Base-by-base conservation (phyloP, 2,113 vertebrate species). In the Antennarius striatus region DNA sequence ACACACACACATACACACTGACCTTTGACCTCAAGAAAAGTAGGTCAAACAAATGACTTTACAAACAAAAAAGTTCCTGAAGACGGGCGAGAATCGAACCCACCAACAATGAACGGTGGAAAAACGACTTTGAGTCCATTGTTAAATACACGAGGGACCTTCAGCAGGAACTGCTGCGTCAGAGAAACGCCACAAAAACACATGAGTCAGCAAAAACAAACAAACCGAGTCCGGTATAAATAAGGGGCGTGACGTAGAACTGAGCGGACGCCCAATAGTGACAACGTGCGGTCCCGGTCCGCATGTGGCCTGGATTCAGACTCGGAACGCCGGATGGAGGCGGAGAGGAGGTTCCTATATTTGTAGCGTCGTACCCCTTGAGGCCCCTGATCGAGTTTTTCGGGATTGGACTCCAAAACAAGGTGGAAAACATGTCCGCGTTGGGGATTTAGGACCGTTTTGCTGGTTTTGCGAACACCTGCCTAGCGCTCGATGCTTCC, bases 351-450 rank as follows among this genome's bases (percentile, higher is more conserved):
- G 57, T 29, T 57, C 30, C 48, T 72, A 65, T 85, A 84, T 87
- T 90, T 89, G 82, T 86, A 90, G 84, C 59, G 5, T 32, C 3
- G 56, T 56, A 78, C 66, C 73, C 67, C 16, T 55, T 57, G 17
- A 48, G 62, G 63, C 73, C 73, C 77, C 49, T 80, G 22, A 22
- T 22, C 22, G 22, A 22, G 22, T 22, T 22, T 22, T 22, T 22
- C 22, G 22, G 22, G 22, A 22, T 22, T 22, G 22, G 22, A 22
- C 22, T 22, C 22, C 22, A 48, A 42, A 66, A 74, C 16, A 66
- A 73, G 43, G 6, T 7, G 7, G 0, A 4, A 59, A 75, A 63
- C 47, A 40, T 14, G 2, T 3, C 55, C 30, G 29, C 4, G 16
- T 6, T 40, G 43, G 50, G 42, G 56, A 63, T 58, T 60, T 51